phyloP scores from a whole-genome alignment of 2,113 vertebrate species.

The Macrotis lagotis region DNA sequence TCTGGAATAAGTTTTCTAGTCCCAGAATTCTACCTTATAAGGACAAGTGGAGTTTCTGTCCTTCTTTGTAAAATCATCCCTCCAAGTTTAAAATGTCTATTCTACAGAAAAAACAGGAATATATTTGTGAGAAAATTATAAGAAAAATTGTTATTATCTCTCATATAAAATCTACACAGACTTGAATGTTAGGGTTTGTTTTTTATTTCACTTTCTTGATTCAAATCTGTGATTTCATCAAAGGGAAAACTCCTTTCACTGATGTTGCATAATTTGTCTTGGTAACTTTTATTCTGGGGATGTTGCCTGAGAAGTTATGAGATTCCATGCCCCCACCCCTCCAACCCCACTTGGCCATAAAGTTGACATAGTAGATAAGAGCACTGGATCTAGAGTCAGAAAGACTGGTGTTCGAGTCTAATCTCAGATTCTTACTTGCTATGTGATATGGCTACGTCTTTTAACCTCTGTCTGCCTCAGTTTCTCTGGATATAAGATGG shows the following conservation, averaged over 20 bases:
- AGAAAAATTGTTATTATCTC: not conserved
- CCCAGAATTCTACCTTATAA: not conserved
- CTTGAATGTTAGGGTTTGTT: not conserved
- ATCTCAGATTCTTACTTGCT: not conserved
- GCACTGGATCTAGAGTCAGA: not conserved
- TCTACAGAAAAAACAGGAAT: not conserved
- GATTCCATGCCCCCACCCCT: fast-evolving
- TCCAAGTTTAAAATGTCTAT: slow-evolving; percentile 19
- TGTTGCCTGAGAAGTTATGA: not conserved
- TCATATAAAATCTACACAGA: not conserved
- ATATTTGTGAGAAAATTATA: not conserved
- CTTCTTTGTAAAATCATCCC: not conserved
- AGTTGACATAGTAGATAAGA: not conserved
- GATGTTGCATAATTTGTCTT: not conserved
- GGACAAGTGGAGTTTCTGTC: not conserved
- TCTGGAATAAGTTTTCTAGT: not conserved
- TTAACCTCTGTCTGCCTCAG: not conserved
- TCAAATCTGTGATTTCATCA: not conserved
- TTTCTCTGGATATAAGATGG: not conserved
- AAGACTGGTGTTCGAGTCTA: not conserved
- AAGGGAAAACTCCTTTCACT: not conserved
- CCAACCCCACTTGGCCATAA: not conserved
- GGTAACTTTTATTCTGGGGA: not conserved
- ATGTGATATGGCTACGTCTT: not conserved
- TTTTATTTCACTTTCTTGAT: not conserved